Percentiles rank a stretch among this genome's conserved stretches.
Conservation (phyloP, 2,888 invertebrate species). For the Acholoe squamosa region DNA sequence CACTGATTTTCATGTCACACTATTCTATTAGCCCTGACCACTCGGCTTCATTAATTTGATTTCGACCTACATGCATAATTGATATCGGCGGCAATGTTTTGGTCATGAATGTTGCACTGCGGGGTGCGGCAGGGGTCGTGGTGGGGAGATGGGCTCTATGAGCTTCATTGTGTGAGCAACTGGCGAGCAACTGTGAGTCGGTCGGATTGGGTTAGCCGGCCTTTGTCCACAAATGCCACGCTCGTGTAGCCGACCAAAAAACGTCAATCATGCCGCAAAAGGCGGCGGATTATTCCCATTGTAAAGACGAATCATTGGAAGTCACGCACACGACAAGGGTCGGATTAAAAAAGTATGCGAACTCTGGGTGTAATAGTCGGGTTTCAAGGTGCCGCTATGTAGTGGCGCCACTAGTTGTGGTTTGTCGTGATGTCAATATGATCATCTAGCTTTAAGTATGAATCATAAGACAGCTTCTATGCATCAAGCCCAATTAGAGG, state of each 20-base stretch:
- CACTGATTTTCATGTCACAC: slow-evolving; percentile 20
- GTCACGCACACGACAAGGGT: slow-evolving; percentile 10
- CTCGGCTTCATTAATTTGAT: slow-evolving; percentile 16
- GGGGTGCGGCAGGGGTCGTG: not conserved
- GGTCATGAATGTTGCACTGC: slow-evolving; percentile 36
- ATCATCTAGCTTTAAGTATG: no score
- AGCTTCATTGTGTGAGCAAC: not conserved
- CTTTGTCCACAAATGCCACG: not conserved
- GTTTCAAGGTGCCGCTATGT: not conserved
- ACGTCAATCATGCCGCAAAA: slow-evolving; percentile 9
- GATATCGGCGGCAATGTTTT: slow-evolving; percentile 11
- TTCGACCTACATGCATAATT: slow-evolving; percentile 25
- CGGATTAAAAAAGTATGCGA: not conserved
- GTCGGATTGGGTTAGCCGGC: slow-evolving; percentile 21
- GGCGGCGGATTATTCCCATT: not conserved
- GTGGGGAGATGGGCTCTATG: not conserved
- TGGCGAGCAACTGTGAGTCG: not conserved
- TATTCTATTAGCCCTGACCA: slow-evolving; percentile 14
- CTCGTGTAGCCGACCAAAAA: not conserved
- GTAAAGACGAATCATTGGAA: slow-evolving; percentile 14
- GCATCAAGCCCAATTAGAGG: no score
- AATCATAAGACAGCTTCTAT: no score
- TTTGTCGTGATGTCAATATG: not conserved
- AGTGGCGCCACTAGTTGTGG: not conserved
- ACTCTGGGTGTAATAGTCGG: not conserved